phyloP scores from a whole-genome alignment of 2,888 invertebrate species.

The Coelinius sp. region DNA sequence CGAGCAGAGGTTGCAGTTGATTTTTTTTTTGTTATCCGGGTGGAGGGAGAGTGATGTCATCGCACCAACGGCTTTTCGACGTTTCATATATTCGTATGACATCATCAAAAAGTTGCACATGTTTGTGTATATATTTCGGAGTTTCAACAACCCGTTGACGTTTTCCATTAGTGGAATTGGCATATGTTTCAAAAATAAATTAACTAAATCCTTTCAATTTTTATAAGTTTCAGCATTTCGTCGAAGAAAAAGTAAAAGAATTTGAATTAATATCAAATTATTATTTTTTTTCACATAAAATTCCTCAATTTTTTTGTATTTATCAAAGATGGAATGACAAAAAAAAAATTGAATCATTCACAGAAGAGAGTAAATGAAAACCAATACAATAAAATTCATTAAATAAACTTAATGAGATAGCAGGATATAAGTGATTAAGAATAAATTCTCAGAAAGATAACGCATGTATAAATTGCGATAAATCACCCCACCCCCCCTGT shows the following conservation, averaged over 20 bases:
- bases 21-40: neutral
- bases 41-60: constrained; percentile 28
- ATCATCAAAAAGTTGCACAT: constrained; percentile 18
- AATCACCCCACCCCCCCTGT: neutral
- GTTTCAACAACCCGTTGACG: constrained; percentile 10
- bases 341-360: neutral
- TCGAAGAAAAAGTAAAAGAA: neutral
- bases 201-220: neutral
- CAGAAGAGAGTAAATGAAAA: neutral
- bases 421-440: neutral
- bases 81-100: constrained; percentile 31
- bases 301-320: too few species aligned
- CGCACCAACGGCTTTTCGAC: constrained; percentile 13
- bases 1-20: constrained; percentile 6
- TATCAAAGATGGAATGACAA: neutral
- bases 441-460: constrained; percentile 4
- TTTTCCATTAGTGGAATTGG: constrained; percentile 14
- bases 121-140: neutral
- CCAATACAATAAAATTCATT: neutral
- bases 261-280: neutral
- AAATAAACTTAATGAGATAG: neutral
- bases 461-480: constrained; percentile 8
- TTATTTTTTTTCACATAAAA: neutral
- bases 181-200: constrained; percentile 16
- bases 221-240: constrained; percentile 3